Conservation (phyloP, 2,888 invertebrate genomes). For the Entomobrya proxima region DNA sequence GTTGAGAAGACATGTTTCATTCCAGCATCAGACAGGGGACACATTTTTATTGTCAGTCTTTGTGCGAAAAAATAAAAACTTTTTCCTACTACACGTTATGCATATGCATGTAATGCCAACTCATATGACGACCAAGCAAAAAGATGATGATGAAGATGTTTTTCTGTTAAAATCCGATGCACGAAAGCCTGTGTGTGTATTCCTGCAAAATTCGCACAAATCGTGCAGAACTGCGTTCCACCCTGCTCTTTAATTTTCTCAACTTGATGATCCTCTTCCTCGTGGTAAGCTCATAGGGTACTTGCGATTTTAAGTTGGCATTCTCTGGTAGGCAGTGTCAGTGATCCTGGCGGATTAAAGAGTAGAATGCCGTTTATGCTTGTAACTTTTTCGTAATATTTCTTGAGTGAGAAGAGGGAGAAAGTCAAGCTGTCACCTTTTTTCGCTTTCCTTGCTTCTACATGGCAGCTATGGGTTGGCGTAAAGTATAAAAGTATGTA, state of each 20-base stretch:
- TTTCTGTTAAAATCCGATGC: not conserved
- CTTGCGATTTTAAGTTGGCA: not conserved
- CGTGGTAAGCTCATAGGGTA: not conserved
- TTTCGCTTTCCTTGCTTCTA: not conserved
- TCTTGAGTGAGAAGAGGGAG: not conserved
- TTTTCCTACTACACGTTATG: not conserved
- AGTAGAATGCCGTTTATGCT: not conserved
- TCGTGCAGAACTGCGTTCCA: conserved; percentile 15
- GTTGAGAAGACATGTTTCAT: not conserved
- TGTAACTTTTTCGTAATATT: not conserved
- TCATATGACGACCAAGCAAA: too few species aligned
- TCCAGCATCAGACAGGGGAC: not conserved
- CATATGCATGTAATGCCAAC: not conserved
- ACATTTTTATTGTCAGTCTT: conserved; percentile 22
- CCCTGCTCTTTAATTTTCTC: conserved; percentile 32
- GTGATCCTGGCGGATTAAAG: conserved; percentile 10
- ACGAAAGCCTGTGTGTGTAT: not conserved
- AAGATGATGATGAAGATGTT: conserved; percentile 8
- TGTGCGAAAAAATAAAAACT: not conserved
- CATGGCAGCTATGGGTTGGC: not conserved
- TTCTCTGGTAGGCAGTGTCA: not conserved
- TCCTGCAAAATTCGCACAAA: not conserved
- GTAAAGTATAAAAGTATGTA: conserved; percentile 6
- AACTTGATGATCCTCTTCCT: not conserved
- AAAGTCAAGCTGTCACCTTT: conserved; percentile 33